Evolutionary conservation across 2,113 vertebrate species (phyloP), one percentile per base, ranked within the genome.

Genomic region (Colossoma macropomum): DNA sequence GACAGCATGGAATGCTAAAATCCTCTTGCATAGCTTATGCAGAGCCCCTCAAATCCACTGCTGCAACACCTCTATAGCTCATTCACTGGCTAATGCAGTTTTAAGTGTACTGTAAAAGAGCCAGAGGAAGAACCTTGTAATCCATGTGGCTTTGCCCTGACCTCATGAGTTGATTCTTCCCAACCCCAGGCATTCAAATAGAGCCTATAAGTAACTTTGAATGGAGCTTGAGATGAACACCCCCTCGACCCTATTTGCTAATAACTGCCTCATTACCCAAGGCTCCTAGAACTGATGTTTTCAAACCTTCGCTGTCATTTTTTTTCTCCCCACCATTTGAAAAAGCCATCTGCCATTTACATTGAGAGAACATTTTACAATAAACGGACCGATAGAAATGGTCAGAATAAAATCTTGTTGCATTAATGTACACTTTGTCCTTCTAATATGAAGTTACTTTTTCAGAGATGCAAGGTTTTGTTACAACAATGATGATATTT

Each of bases 91-190:
- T 81, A 59, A 41, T 23, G 66, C 54, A 63, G 15, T 71, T 71
- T 83, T 48, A 19, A 83, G 23, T 34, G 30, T 19, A 25, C 34
- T 68, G 28, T 25, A 80, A 60, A 85, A 62, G 32, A 71, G 0
- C 10, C 17, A 62, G 25, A 70, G 62, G 21, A 23, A 66, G 59
- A 19, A 66, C 27, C 69, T 65, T 23, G 50, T 15, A 41, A 52
- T 80, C 54, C 27, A 60, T 62, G 25, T 45, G 69, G 68, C 54
- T 63, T 81, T 81, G 25, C 56, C 60, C 69, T 62, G 56, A 72
- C 34, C 19, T 45, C 34, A 60, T 62, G 30, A 77, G 45, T 38
- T 54, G 68, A 54, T 72, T 72, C 69, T 50, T 72, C 17, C 25
- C 21, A 71, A 45, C 23, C 52, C 27, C 15, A 50, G 69, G 32